Evolutionary conservation across 2,888 invertebrate genomes (phyloP), one percentile per base, ranked within the genome.

Genomic region (Drosophila aldrichi): DNA sequence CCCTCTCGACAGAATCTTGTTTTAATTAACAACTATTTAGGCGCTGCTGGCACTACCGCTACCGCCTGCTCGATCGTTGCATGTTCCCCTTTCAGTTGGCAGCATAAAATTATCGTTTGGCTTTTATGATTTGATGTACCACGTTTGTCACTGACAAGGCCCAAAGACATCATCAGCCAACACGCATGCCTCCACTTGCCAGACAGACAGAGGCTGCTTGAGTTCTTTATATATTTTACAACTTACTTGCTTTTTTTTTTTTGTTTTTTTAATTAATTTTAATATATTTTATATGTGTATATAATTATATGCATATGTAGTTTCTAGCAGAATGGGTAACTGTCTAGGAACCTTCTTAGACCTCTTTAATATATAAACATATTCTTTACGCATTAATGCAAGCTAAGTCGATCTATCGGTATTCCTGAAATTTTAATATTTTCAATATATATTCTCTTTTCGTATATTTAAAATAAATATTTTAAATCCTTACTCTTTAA

Each of bases 21-120:
- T 90, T 90, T 90, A 90, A 87, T 90, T 89, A 90, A 82, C 90
- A 88, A 82, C 85, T 86, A 79, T 79, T 85, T 85, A 79, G 65
- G 74, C 68, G 68, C 60, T 69, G 51, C 36, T 18, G 44, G 38
- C 49, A 40, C 51, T 55, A 46, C 29, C 29, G 65, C 77, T 75
- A 59, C 79, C 59, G 64, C 59, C 61, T 78, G 61, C 20, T 25
- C 54, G 36, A 49, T 36, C 61, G 71, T 70, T 70, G 82, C 85
- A 63, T 85, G 78, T 84, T 81, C 68, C 75, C 64, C 18, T 71
- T 75, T 71, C 70, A 78, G 71, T 82, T 76, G 69, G 69, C 81
- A 75, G 87, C 87, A 89, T 89, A 75, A 79, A 81, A 81, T 83
- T 79, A 89, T 84, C 81, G 75, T 79, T 81, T 61, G 65, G 57